phyloP scores from a whole-genome alignment of 35 echinoderm and acorn worm species.

The Strongylocentrotus purpuratus region DNA sequence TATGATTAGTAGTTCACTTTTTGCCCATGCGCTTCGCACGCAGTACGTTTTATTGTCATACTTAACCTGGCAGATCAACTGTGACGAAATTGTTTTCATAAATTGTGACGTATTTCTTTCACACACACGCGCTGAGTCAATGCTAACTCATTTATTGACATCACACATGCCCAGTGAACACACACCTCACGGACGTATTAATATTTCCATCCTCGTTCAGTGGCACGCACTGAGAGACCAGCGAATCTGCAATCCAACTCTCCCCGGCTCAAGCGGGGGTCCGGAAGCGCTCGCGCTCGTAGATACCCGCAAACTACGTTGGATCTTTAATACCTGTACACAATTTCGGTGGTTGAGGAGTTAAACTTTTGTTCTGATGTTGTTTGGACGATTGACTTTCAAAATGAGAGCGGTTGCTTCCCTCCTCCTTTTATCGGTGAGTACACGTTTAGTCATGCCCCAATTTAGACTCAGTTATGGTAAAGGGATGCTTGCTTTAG shows the following conservation, averaged over 20 bases:
- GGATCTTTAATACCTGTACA: not conserved
- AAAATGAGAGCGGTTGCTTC: not conserved
- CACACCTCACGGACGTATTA: not conserved
- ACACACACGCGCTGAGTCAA: not conserved
- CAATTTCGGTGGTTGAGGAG: not conserved
- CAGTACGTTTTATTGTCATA: not conserved
- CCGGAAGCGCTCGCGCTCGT: not conserved
- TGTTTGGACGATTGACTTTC: not conserved
- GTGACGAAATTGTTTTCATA: not conserved
- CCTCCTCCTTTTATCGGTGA: not conserved
- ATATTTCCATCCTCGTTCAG: not conserved
- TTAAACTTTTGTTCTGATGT: not conserved
- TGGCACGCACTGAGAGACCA: not conserved
- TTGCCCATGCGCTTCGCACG: not conserved
- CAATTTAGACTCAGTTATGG: not conserved
- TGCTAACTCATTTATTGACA: not conserved
- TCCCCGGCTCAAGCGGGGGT: not conserved
- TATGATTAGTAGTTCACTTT: not conserved
- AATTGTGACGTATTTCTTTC: not conserved
- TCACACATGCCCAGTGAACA: not conserved
- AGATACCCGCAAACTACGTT: not conserved
- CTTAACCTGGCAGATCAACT: not conserved
- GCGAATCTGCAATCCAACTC: not conserved
- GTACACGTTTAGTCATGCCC: not conserved
- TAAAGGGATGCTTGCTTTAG: not conserved